Base-by-base conservation (phyloP, 2,113 vertebrate species). In the Pseudolaguvia tuberculata region DNA sequence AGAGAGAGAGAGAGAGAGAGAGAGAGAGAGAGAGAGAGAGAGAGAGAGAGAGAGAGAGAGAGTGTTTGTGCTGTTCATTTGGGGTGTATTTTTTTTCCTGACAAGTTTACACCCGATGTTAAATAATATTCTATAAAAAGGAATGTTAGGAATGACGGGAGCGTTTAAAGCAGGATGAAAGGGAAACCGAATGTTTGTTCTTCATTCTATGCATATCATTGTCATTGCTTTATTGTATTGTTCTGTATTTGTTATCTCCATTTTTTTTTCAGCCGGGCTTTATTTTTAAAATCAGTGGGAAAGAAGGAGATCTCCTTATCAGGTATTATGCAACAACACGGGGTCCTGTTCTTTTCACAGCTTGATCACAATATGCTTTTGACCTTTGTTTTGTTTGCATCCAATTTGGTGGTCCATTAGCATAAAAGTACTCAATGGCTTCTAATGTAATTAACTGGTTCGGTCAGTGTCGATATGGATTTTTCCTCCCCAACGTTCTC, bases 361-460 rank as follows among this genome's bases (percentile, higher is more conserved):
- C 75, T 31, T 3, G 45, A 73, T 79, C 75, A 83, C 74, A 69
- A 84, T 79, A 83, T 79, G 75, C 83, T 77, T 83, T 70, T 88
- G 86, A 87, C 86, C 85, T 89, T 88, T 89, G 88, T 82, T 86
- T 87, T 83, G 85, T 91, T 84, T 86, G 82, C 80, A 67, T 81
- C 80, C 82, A 81, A 82, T 88, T 81, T 84, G 76, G 80, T 80
- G 35, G 81, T 80, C 84, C 83, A 75, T 84, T 86, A 86, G 80
- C 79, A 85, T 42, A 86, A 86, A 82, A 85, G 68, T 83, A 81
- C 62, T 84, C 84, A 84, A 85, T 73, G 84, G 73, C 67, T 66
- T 78, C 65, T 88, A 90, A 90, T 89, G 84, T 89, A 90, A 90
- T 90, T 87, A 91, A 86, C 84, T 82, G 83, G 82, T 87, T 83